phyloP scores from a whole-genome alignment of 2,888 invertebrate genomes.

The Nomada goodeniana region DNA sequence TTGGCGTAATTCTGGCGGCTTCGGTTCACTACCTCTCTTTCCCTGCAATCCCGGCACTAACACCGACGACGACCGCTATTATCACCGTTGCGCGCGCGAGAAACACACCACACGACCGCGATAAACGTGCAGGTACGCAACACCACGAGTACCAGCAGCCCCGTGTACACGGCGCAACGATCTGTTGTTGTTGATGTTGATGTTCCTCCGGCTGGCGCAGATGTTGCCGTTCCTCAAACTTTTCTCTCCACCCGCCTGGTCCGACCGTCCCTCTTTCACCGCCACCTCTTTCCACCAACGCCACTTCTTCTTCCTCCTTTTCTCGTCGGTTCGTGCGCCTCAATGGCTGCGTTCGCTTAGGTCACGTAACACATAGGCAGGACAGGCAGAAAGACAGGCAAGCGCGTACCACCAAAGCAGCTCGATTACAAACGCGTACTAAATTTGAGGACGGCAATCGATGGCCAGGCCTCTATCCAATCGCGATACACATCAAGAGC shows the following conservation, averaged over 20 bases:
- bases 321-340: conserved; percentile 65
- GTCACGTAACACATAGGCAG: conserved; percentile 49
- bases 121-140: conserved; percentile 18
- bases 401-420: conserved; percentile 39
- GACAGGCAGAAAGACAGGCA: not conserved
- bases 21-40: conserved; percentile 64
- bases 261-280: conserved; percentile 49
- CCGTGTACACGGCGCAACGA: conserved; percentile 47
- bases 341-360: conserved; percentile 65
- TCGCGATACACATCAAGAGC: conserved; percentile 54
- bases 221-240: conserved; percentile 50
- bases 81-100: conserved; percentile 34
- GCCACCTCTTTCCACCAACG: conserved; percentile 43
- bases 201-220: conserved; percentile 36
- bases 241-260: conserved; percentile 47
- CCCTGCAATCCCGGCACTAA: conserved; percentile 49
- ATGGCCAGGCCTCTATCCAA: conserved; percentile 48
- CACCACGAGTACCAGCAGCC: conserved; percentile 34
- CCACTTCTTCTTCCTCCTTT: conserved; percentile 54
- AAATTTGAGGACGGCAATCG: conserved; percentile 62
- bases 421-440: conserved; percentile 60
- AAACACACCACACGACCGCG: conserved; percentile 48
- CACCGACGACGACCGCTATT: conserved; percentile 24
- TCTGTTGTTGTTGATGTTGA: conserved; percentile 54
- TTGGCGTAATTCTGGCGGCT: conserved; percentile 75